phyloP scores from a whole-genome alignment of 1,140 invertebrate species.

The Diplogasteroides magnus region DNA sequence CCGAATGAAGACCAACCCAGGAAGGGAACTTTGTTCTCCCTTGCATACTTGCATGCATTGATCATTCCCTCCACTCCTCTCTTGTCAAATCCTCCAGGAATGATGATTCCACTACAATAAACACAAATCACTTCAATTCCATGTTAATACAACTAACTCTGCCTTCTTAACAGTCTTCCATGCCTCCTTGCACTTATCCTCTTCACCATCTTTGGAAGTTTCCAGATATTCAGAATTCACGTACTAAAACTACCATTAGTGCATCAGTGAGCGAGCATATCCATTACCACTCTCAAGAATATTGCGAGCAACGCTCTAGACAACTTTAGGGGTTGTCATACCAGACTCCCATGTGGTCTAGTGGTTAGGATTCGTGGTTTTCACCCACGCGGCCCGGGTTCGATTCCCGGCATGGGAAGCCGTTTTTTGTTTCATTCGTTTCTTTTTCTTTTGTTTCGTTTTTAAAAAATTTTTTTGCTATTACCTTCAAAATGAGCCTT shows the following conservation, averaged over 20 bases:
- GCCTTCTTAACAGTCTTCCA: constrained; percentile 84
- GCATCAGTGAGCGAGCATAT: too few relatives aligned
- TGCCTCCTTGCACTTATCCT: constrained; percentile 78
- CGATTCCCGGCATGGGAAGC: constrained; percentile 74
- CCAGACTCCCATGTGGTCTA: not conserved
- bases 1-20: constrained; percentile 65
- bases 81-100: constrained; percentile 93
- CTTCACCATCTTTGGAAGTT: constrained; percentile 59
- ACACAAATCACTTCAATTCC: not conserved
- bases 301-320: too few relatives aligned
- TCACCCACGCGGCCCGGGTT: constrained; percentile 76
- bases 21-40: constrained; percentile 80
- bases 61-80: constrained; percentile 95
- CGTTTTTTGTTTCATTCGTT: not conserved
- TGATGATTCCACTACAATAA: constrained; percentile 75
- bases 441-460: constrained; percentile 16
- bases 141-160: constrained; percentile 63
- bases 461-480: constrained; percentile 24
- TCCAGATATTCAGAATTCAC: constrained; percentile 87
- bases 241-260: constrained; percentile 67
- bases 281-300: too few relatives aligned
- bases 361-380: constrained; percentile 75
- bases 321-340: not conserved
- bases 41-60: constrained; percentile 82
- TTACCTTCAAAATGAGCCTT: constrained; percentile 64